phyloP scores from a whole-genome alignment of 2,797 vertebrate genomes.

The Hippocampus kuda region DNA sequence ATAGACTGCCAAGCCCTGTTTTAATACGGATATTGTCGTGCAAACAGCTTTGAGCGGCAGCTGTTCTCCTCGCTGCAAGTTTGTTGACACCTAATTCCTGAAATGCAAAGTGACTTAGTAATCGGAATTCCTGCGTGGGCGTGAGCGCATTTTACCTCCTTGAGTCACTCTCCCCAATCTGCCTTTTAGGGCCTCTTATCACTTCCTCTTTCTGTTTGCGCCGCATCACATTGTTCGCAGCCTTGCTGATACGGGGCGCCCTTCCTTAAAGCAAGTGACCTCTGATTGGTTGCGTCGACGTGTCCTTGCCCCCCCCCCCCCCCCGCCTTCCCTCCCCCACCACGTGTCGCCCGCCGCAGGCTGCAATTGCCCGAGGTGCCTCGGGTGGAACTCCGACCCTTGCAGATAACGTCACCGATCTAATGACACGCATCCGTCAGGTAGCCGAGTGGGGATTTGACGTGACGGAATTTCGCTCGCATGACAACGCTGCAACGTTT shows the following conservation, averaged over 20 bases:
- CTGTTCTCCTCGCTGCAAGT: neutral
- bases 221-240: slow-evolving; percentile 14
- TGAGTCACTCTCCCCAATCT: slow-evolving; percentile 9
- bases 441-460: neutral
- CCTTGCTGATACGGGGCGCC: neutral
- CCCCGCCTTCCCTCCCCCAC: too few relatives aligned
- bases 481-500: too few relatives aligned
- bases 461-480: neutral
- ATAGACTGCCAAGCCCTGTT: neutral
- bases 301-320: slow-evolving; percentile 9
- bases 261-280: neutral
- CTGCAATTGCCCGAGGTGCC: slow-evolving; percentile 25
- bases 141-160: slow-evolving; percentile 4
- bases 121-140: slow-evolving; percentile 12
- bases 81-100: neutral
- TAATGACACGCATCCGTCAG: slow-evolving; percentile 30
- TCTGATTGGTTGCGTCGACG: slow-evolving; percentile 27
- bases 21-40: neutral
- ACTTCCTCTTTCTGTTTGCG: slow-evolving; percentile 36
- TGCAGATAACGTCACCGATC: slow-evolving; percentile 36
- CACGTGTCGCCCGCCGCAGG: neutral
- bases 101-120: neutral
- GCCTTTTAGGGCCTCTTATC: slow-evolving; percentile 16
- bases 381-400: slow-evolving; percentile 30
- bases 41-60: neutral